Evolutionary conservation across 2,888 invertebrate genomes (phyloP).

Genomic region (Rhabditoides inermis): DNA sequence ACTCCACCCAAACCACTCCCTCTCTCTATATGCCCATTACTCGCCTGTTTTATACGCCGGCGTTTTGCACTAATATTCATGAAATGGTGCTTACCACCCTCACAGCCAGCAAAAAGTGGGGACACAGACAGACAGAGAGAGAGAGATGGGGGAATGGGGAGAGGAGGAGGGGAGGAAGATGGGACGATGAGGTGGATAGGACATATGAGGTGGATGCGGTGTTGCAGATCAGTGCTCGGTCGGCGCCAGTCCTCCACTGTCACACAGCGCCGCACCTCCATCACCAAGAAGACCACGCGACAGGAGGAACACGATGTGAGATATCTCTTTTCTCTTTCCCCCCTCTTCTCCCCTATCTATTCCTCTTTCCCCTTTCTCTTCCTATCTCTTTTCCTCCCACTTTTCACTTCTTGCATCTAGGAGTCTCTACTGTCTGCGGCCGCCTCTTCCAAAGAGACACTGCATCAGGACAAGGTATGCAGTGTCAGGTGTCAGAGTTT

Average conservation of each 20-base stretch:
- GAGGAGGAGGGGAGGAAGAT: no score
- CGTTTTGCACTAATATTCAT: no score
- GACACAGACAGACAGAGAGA: no score
- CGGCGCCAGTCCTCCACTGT: conserved; percentile 7
- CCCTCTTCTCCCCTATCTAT: background rate
- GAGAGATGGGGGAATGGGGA: no score
- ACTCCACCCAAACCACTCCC: no score
- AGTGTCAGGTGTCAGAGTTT: background rate
- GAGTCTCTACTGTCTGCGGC: conserved; percentile 2
- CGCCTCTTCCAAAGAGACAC: conserved; percentile 8
- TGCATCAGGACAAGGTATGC: conserved; percentile 10
- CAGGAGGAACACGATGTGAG: conserved; percentile 13
- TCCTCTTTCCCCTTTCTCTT: background rate
- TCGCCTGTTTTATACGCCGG: no score
- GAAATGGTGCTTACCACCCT: no score
- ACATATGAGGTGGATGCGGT: no score
- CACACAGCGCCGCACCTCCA: background rate
- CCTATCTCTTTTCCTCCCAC: background rate
- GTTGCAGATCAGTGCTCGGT: conserved; percentile 31
- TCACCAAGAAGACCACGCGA: conserved; percentile 6
- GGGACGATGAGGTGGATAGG: no score
- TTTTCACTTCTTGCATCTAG: background rate
- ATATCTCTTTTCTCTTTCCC: conserved; percentile 10
- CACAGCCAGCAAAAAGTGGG: no score
- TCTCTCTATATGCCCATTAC: no score